These are phyloP conservation scores for Botia almorhae DNA, from an alignment of 2,797 vertebrate genomes.

Conservation along the genomic window DNA sequence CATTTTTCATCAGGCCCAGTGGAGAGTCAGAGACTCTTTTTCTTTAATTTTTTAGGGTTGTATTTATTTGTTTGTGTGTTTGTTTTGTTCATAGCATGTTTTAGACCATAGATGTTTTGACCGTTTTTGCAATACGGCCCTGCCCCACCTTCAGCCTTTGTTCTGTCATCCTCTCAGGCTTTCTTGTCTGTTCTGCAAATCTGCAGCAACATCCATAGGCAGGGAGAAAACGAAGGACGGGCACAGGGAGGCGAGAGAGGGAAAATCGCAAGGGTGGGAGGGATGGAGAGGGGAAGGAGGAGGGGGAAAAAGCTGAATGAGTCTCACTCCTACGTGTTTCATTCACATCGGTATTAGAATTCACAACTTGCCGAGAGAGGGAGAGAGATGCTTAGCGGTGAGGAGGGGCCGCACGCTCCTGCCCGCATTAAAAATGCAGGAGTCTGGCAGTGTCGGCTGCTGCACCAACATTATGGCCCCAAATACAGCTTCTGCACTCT, in stretches of 20 bases:
- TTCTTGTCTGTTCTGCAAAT: conserved; percentile 54
- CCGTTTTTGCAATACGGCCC: background rate
- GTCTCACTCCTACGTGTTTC: conserved; percentile 78
- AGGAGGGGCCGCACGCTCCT: conserved; percentile 75
- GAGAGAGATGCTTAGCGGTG: conserved; percentile 71
- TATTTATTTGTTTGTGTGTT: background rate
- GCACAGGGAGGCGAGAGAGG: conserved; percentile 30
- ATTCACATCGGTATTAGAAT: conserved; percentile 80
- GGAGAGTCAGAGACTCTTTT: conserved; percentile 27
- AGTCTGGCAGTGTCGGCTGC: conserved; percentile 79
- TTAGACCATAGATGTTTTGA: conserved; percentile 9
- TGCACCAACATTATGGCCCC: conserved; percentile 76
- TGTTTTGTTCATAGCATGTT: conserved; percentile 15
- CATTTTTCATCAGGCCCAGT: conserved; percentile 50
- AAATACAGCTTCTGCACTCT: conserved; percentile 27
- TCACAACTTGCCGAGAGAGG: conserved; percentile 78
- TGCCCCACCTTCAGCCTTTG: conserved; percentile 7
- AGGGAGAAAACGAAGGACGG: conserved; percentile 36
- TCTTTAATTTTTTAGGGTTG: background rate
- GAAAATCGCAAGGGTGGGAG: conserved; percentile 42
- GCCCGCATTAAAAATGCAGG: conserved; percentile 83
- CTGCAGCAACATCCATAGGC: conserved; percentile 67
- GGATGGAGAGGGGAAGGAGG: conserved; percentile 50
- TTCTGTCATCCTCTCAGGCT: conserved; percentile 9
- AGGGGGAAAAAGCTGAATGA: conserved; percentile 75